Conservation (phyloP, 2,888 invertebrate genomes). For the Synanthedon tipuliformis region DNA sequence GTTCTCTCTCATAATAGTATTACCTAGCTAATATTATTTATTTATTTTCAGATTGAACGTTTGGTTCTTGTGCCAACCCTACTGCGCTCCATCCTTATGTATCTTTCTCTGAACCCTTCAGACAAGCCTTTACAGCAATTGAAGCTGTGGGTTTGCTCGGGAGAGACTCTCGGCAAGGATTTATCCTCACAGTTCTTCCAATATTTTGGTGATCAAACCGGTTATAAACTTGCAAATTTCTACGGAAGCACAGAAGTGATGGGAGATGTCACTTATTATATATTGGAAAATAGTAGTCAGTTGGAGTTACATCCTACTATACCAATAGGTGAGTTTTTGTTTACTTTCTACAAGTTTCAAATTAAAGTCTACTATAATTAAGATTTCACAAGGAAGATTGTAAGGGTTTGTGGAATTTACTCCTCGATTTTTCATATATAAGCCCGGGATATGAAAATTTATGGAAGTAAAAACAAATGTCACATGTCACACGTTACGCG, state of each 20-base stretch:
- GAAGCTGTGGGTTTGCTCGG: constrained; percentile 88
- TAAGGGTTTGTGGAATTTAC: too few species aligned
- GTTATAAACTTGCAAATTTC: constrained; percentile 82
- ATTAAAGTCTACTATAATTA: too few species aligned
- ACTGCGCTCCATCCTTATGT: constrained; percentile 82
- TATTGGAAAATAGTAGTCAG: constrained; percentile 72
- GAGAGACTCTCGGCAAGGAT: constrained; percentile 80
- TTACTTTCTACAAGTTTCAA: too few species aligned
- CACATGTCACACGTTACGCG: too few species aligned
- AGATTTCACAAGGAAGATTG: too few species aligned
- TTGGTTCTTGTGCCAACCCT: constrained; percentile 87
- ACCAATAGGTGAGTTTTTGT: constrained; percentile 77
- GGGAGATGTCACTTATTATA: constrained; percentile 88
- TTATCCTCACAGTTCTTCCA: constrained; percentile 82
- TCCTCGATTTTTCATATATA: too few species aligned
- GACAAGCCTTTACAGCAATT: constrained; percentile 69
- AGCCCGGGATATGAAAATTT: too few species aligned
- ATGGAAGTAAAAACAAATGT: too few species aligned
- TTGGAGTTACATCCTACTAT: constrained; percentile 75
- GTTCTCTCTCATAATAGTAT: too few species aligned
- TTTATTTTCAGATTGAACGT: constrained; percentile 74
- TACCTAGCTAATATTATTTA: neutral
- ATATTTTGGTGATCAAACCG: constrained; percentile 73
- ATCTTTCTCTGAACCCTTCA: constrained; percentile 72
- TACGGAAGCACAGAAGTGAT: constrained; percentile 93